Base-by-base conservation (phyloP, 2,113 vertebrate species). In the Gobiocypris rarus region DNA sequence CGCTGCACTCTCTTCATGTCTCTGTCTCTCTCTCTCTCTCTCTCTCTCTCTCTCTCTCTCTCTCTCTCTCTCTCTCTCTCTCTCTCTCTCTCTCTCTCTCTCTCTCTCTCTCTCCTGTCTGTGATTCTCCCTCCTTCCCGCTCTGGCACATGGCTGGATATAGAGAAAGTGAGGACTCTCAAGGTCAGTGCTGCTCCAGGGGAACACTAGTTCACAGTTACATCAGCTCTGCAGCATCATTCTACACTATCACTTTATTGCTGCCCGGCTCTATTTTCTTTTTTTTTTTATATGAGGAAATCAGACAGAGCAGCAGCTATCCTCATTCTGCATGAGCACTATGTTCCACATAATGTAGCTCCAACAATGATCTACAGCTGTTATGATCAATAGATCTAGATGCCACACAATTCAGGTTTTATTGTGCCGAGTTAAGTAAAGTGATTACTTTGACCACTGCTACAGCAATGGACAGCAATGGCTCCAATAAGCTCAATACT, bases 161-260 rank as follows among this genome's bases (percentile, higher is more conserved):
- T 54, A 5, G 61, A 81, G 61, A 67, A 26, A 38, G 48, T 56
- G 28, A 71, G 65, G 50, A 82, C 65, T 61, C 9, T 82, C 80
- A 82, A 82, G 80, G 80, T 82, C 80, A 82, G 6, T 3, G 28
- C 31, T 56, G 65, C 80, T 82, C 65, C 45, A 69, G 65, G 80
- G 80, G 28, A 82, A 56, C 80, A 71, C 65, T 70, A 31, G 31
- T 82, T 70, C 65, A 80, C 24, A 38, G 50, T 69, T 70, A 41
- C 80, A 82, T 45, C 77, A 79, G 77, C 77, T 58, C 24, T 45
- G 41, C n/a, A 45, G 58, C 77, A 63, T 69, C 65, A 71, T 71
- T 82, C 65, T 17, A 34, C 80, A 71, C 65, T 71, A 71, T 70
- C 80, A 82, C 80, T 82, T 50, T 34, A 38, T 34, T 82, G 22